Evolutionary conservation across 2,797 vertebrate species (phyloP).

Genomic region (Crypturellus tataupa): DNA sequence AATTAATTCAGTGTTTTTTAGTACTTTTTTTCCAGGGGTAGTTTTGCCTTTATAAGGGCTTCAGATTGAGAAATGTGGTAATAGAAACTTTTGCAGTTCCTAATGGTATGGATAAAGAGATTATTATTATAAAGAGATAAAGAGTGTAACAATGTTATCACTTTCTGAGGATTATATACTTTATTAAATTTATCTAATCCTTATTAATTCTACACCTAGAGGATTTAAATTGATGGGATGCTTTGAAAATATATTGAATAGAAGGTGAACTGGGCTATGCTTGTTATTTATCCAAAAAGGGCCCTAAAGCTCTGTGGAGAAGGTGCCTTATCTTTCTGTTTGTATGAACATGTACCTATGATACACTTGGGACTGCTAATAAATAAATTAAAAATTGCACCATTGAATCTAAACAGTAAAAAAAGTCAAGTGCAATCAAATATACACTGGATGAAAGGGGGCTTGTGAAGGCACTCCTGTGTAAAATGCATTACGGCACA

Average conservation of each 20-base stretch:
- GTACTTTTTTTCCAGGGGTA: neutral
- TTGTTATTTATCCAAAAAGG: neutral
- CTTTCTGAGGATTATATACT: conserved; percentile 56
- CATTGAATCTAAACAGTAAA: neutral
- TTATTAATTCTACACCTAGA: conserved; percentile 65
- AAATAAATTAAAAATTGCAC: neutral
- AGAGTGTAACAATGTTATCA: conserved; percentile 64
- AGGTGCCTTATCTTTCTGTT: neutral
- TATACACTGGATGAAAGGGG: neutral
- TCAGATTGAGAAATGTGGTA: neutral
- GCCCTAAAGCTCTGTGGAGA: neutral
- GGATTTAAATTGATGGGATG: conserved; percentile 33
- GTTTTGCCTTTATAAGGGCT: neutral
- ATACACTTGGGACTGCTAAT: neutral
- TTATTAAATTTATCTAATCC: conserved; percentile 70
- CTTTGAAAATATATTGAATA: conserved; percentile 46
- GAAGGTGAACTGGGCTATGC: neutral
- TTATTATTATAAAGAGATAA: conserved; percentile 23
- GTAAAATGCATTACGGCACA: neutral
- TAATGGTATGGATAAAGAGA: conserved; percentile 49
- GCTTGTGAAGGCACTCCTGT: neutral
- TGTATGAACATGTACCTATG: rapidly evolving
- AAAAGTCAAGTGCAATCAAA: neutral
- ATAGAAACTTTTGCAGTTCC: conserved; percentile 38
- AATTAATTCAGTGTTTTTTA: neutral